Conservation (phyloP, 2,888 invertebrate genomes). For the Anoplius nigerrimus region DNA sequence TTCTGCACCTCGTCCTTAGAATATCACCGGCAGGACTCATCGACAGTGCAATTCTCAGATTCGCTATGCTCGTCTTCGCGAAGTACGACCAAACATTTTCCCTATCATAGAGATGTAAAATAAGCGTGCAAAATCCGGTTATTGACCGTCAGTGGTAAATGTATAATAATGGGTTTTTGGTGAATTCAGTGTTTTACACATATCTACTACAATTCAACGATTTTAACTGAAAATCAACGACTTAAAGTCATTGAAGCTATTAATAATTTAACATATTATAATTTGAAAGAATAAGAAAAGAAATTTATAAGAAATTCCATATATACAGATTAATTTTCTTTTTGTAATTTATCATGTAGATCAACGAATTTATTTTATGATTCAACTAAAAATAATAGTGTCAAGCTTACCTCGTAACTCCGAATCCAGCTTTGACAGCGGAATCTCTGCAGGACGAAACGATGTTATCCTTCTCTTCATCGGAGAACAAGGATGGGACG, state of each 20-base stretch:
- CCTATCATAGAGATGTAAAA: no score
- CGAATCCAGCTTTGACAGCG: constrained; percentile 83
- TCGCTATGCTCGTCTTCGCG: constrained; percentile 84
- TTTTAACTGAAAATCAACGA: no score
- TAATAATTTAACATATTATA: no score
- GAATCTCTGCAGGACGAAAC: constrained; percentile 82
- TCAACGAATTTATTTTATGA: no score
- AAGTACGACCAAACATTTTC: constrained; percentile 93
- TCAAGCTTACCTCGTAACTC: constrained; percentile 80
- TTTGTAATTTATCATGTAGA: neutral
- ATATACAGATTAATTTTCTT: neutral
- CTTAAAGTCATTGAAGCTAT: no score
- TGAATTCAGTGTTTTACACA: no score
- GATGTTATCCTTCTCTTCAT: constrained; percentile 91
- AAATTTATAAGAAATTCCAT: neutral
- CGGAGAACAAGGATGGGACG: constrained; percentile 89
- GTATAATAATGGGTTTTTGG: no score
- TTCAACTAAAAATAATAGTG: no score
- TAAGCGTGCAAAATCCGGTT: neutral
- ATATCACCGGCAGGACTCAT: constrained; percentile 93
- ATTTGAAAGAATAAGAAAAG: neutral
- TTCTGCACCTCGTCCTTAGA: constrained; percentile 89
- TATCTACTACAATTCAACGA: no score
- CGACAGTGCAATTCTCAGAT: constrained; percentile 91
- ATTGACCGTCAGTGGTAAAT: neutral